Percentiles rank a stretch among this genome's conserved stretches.
Conservation (phyloP, 2,888 invertebrate genomes). For the Metopia argyrocephala region DNA sequence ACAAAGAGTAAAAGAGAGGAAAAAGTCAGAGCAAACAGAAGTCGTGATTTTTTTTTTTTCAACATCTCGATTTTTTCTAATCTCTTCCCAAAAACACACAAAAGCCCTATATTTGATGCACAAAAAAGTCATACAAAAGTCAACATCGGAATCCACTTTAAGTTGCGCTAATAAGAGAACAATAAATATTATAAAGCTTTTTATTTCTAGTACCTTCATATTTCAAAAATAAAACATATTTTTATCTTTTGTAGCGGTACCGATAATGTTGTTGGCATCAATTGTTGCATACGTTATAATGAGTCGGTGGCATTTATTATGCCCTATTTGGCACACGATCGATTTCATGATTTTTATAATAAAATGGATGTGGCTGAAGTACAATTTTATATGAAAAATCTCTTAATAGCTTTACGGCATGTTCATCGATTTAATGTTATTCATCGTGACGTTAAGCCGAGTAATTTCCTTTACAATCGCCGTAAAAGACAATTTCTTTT, state of each 20-base stretch:
- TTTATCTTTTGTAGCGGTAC: conserved; percentile 80
- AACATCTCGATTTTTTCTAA: too few species aligned
- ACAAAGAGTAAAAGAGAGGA: too few species aligned
- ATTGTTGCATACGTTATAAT: conserved; percentile 86
- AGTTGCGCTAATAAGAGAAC: too few species aligned
- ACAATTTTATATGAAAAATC: conserved; percentile 87
- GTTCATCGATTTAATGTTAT: conserved; percentile 92
- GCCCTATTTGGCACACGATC: conserved; percentile 92
- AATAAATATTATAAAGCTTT: too few species aligned
- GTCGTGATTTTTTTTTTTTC: too few species aligned
- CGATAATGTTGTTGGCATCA: conserved; percentile 89
- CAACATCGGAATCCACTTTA: too few species aligned
- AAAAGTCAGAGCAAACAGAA: too few species aligned
- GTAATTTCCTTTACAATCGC: conserved; percentile 92
- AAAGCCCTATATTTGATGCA: too few species aligned
- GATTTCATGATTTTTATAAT: conserved; percentile 87
- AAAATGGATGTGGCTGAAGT: conserved; percentile 86
- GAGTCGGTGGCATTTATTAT: conserved; percentile 92
- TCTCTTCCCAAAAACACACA: too few species aligned
- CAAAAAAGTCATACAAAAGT: too few species aligned
- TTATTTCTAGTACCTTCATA: too few species aligned
- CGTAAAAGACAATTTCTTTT: conserved; percentile 85
- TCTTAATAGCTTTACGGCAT: conserved; percentile 86
- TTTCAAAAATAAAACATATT: too few species aligned
- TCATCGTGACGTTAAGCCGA: conserved; percentile 94